These are phyloP conservation scores for Pollachius pollachius DNA, from an alignment of 2,113 vertebrate species.

Conservation along the genomic window DNA sequence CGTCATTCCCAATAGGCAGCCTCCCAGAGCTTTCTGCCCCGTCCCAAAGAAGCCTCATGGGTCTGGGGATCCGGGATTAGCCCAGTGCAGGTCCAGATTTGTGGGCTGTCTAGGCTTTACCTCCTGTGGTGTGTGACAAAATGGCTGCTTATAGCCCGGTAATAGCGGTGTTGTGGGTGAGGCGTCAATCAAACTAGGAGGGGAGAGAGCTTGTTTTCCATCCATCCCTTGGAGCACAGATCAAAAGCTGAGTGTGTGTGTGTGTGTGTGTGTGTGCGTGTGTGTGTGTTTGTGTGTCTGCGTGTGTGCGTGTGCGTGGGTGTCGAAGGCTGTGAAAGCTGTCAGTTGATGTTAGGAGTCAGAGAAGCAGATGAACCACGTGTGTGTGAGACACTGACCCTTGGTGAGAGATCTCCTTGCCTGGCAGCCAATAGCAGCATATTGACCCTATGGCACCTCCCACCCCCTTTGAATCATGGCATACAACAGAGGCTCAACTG, in stretches of 20 bases:
- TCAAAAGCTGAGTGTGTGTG: neutral
- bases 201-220: neutral
- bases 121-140: conserved; percentile 49
- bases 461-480: too few relatives aligned
- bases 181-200: neutral
- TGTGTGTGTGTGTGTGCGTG: too few relatives aligned
- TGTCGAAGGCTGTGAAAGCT: too few relatives aligned
- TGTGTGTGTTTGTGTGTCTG: too few relatives aligned
- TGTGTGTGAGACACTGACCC: too few relatives aligned
- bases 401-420: too few relatives aligned
- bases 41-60: neutral
- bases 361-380: too few relatives aligned
- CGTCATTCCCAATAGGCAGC: conserved; percentile 19
- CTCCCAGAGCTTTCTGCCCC: conserved; percentile 4
- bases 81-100: conserved; percentile 52
- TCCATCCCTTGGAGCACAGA: too few relatives aligned
- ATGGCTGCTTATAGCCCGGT: neutral
- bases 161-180: neutral
- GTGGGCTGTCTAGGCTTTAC: conserved; percentile 51
- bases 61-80: conserved; percentile 57
- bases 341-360: too few relatives aligned
- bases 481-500: too few relatives aligned
- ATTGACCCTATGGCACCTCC: neutral
- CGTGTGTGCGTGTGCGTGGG: too few relatives aligned
- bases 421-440: conserved; percentile 7